Evolutionary conservation across 2,797 vertebrate species (phyloP), one percentile per base, ranked within the genome.

Genomic region (Lerista edwardsae): DNA sequence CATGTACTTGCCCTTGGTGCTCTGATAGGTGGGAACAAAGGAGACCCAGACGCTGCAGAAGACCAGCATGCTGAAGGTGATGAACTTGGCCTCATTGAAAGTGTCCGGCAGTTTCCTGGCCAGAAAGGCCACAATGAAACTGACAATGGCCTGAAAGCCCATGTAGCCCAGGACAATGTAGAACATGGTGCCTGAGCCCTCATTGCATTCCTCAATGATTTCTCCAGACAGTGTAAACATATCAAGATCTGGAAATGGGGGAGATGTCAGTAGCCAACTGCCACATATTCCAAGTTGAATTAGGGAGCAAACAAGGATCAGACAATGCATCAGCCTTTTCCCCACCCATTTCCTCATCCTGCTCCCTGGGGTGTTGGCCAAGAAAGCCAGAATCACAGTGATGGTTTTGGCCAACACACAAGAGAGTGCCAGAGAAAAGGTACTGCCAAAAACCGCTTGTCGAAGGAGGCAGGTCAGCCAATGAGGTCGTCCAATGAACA

Each of bases 51-150:
- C 73, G 31, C 81, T 75, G 47, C 81, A 75, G 55, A 83, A 82
- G 4, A 82, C 39, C 57, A 73, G 25, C 69, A 82, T 82, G n/a
- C 80, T 82, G 39, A 73, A 82, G 12, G 80, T 82, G 59, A 82
- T 82, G 34, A 82, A 72, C 39, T 73, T 82, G 39, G 80, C n/a
- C n/a, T 82, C 80, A 47, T 82, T 82, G 71, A 82, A 82, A 31
- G 27, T 62, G n/a, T 31, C 41, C 15, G 80, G 59, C 59, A 61
- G 59, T 25, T n/a, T 61, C 59, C 59, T 61, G 59, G 59, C 59
- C 12, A 61, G 59, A 69, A 73, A 73, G 23, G 80, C 80, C 39
- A 82, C 57, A 0, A 29, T 73, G 69, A 82, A 75, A 19, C 81
- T 67, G 61, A 74, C 10, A 10, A 17, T 39, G 6, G 72, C 73